Percentiles rank a stretch among this genome's conserved stretches.
These are phyloP conservation scores for Theocolax elegans DNA, from an alignment of 1,140 invertebrate genomes.

Conservation along the genomic window DNA sequence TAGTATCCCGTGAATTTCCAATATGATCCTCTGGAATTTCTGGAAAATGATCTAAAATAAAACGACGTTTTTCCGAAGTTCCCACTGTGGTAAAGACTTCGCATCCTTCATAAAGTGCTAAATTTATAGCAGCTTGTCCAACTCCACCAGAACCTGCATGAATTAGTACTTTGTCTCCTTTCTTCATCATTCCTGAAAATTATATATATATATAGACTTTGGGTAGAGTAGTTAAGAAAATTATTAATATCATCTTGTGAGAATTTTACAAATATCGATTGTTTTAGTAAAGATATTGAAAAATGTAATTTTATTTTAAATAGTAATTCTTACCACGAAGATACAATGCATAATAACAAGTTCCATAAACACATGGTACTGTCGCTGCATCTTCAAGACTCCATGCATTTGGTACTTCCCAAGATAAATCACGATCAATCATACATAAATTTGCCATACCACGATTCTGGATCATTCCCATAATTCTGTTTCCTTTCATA, in stretches of 20 bases:
- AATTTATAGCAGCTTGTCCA: conserved; percentile 81
- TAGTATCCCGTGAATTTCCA: conserved; percentile 76
- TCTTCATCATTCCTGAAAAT: conserved; percentile 62
- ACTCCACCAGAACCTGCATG: conserved; percentile 82
- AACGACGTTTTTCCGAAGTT: conserved; percentile 76
- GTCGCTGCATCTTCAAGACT: conserved; percentile 88
- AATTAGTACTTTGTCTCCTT: conserved; percentile 76
- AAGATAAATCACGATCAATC: conserved; percentile 73
- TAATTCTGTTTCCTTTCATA: conserved; percentile 70
- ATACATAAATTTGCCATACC: conserved; percentile 68
- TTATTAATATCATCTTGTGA: too few species aligned
- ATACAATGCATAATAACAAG: conserved; percentile 84
- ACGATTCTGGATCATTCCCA: conserved; percentile 71
- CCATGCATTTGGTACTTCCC: conserved; percentile 87
- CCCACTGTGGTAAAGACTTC: conserved; percentile 79
- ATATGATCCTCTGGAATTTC: conserved; percentile 75
- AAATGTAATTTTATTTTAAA: too few species aligned
- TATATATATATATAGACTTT: too few species aligned
- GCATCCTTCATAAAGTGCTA: conserved; percentile 75
- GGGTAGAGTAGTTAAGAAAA: too few species aligned
- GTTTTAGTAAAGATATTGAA: too few species aligned
- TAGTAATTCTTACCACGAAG: conserved; percentile 51
- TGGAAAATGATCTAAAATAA: conserved; percentile 75
- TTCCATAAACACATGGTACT: conserved; percentile 86
- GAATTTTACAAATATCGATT: too few species aligned